Evolutionary conservation across 2,888 invertebrate species (phyloP).

Genomic region (Limnephilus auricula): DNA sequence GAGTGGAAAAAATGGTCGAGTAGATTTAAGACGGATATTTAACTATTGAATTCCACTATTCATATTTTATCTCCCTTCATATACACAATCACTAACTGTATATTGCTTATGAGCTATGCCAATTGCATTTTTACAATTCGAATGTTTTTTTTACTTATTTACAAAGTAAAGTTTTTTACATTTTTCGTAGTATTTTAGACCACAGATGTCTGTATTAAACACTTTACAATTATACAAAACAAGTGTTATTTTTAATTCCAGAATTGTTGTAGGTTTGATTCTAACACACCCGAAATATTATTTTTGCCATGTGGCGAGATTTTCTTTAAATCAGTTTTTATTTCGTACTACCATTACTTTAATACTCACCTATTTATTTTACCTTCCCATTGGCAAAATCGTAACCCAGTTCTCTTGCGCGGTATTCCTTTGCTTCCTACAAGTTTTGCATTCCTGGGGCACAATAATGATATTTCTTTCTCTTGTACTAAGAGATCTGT

Average conservation of each 20-base stretch:
- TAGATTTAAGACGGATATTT: no score
- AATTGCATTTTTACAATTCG: no score
- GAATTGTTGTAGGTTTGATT: neutral
- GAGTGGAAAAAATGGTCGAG: no score
- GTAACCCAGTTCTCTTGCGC: neutral
- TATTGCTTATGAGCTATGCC: no score
- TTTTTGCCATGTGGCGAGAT: no score
- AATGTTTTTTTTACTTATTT: no score
- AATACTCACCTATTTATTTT: neutral
- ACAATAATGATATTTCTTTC: neutral
- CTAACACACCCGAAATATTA: neutral
- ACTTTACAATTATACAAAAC: neutral
- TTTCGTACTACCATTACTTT: neutral
- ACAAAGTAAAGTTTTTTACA: no score
- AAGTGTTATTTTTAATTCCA: neutral
- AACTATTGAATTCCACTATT: no score
- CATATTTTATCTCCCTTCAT: no score
- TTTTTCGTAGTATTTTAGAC: no score
- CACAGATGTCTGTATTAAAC: neutral
- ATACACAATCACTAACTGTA: no score
- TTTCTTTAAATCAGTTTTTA: neutral
- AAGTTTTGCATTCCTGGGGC: neutral
- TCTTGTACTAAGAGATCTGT: neutral
- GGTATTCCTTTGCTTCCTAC: neutral
- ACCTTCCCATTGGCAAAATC: neutral